Evolutionary conservation across 2,797 vertebrate species (phyloP).

Genomic region (Ataeniobius toweri): DNA sequence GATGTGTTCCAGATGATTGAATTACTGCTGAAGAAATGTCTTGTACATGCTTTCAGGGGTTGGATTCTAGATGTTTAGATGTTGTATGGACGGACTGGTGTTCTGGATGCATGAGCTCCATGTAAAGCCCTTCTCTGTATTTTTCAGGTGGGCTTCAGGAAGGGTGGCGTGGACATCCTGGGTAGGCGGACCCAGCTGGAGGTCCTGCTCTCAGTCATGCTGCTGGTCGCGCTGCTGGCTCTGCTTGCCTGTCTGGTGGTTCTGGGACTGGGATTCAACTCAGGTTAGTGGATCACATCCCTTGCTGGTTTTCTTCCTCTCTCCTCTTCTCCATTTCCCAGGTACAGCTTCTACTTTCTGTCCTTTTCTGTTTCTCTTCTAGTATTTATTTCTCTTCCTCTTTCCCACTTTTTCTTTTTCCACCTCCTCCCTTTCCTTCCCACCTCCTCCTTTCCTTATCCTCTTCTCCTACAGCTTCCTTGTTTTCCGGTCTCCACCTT

Average conservation of each 20-base stretch:
- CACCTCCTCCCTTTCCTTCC: neutral
- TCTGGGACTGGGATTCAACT: constrained; percentile 85
- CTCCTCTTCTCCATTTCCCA: neutral
- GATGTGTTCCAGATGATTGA: too few relatives aligned
- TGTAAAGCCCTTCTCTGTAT: neutral
- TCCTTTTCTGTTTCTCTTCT: neutral
- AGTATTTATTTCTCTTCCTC: neutral
- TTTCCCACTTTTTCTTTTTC: neutral
- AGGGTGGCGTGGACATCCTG: constrained; percentile 81
- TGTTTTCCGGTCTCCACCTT: neutral
- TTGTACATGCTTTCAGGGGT: too few relatives aligned
- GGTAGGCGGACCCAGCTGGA: constrained; percentile 87
- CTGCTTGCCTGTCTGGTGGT: constrained; percentile 84
- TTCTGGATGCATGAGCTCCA: neutral
- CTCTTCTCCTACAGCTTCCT: neutral
- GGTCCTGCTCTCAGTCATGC: constrained; percentile 81
- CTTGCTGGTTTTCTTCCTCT: too few relatives aligned
- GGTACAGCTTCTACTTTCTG: neutral
- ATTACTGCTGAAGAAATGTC: too few relatives aligned
- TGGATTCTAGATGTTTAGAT: neutral
- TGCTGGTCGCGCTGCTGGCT: constrained; percentile 82
- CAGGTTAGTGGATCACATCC: constrained; percentile 73
- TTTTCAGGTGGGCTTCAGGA: constrained; percentile 90
- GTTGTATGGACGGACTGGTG: neutral
- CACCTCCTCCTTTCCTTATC: neutral